Evolutionary conservation across 1,140 invertebrate genomes (phyloP).

Genomic region (Himalopsyche phryganea): DNA sequence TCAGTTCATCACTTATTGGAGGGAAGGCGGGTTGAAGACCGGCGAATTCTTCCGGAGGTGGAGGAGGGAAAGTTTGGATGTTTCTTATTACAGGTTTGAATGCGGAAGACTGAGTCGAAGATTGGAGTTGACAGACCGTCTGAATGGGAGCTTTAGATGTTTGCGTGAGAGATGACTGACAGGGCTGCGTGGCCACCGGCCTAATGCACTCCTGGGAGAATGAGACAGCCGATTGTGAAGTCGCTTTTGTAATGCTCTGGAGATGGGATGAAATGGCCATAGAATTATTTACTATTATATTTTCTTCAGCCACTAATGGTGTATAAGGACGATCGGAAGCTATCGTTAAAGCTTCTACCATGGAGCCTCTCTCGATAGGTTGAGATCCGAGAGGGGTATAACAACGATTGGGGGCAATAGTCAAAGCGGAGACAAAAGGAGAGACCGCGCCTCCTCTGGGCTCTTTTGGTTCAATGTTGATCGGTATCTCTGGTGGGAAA

Average conservation of each 20-base stretch:
- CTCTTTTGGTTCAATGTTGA: conserved; percentile 52
- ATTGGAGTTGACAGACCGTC: conserved; percentile 43
- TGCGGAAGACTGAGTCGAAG: conserved; percentile 43
- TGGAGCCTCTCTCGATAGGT: conserved; percentile 47
- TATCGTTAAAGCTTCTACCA: conserved; percentile 66
- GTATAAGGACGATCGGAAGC: conserved; percentile 62
- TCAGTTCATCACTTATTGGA: conserved; percentile 43
- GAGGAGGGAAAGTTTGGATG: conserved; percentile 42
- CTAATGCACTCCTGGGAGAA: conserved; percentile 25
- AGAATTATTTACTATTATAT: not conserved
- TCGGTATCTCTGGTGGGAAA: conserved; percentile 57
- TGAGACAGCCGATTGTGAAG: no score
- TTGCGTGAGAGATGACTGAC: conserved; percentile 31
- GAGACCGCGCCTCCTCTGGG: conserved; percentile 53
- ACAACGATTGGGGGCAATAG: conserved; percentile 62
- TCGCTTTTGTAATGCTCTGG: not conserved
- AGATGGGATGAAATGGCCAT: conserved; percentile 3
- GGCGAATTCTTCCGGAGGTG: conserved; percentile 42
- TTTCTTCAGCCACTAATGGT: conserved; percentile 43
- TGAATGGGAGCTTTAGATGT: conserved; percentile 40
- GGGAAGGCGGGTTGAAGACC: conserved; percentile 39
- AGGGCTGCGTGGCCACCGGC: conserved; percentile 30
- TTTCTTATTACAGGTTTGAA: conserved; percentile 46
- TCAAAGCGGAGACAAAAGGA: conserved; percentile 65
- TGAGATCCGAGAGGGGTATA: conserved; percentile 53